These are phyloP conservation scores for Cosmia trapezina DNA, from an alignment of 2,888 invertebrate genomes.

Conservation along the genomic window DNA sequence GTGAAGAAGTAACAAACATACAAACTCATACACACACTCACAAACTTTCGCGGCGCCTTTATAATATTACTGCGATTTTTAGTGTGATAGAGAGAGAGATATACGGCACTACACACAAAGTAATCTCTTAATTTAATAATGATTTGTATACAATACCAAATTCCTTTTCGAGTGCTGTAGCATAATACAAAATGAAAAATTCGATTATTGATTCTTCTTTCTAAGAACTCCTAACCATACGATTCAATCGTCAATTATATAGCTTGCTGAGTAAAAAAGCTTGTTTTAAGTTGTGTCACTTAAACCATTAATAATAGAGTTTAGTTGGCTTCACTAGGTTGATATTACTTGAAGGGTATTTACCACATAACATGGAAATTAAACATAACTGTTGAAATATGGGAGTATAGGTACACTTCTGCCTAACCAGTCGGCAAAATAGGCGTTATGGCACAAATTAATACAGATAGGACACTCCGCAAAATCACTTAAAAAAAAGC, in stretches of 20 bases:
- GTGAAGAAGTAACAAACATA: no score
- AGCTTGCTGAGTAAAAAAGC: background rate
- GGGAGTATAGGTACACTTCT: background rate
- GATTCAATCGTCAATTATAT: background rate
- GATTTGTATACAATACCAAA: background rate
- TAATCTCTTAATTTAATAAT: background rate
- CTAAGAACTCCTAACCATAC: background rate
- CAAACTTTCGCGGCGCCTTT: no score
- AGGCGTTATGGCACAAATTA: background rate
- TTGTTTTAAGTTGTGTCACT: background rate
- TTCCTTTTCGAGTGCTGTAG: background rate
- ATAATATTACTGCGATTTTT: no score
- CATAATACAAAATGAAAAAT: background rate
- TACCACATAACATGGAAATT: no score
- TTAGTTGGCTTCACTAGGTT: background rate
- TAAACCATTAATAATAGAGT: background rate
- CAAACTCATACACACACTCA: no score
- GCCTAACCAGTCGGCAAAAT: background rate
- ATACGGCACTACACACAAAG: no score
- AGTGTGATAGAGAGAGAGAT: no score
- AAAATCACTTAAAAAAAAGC: no score
- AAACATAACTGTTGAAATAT: background rate
- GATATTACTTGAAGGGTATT: background rate
- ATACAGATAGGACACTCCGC: no score
- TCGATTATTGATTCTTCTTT: background rate